Conservation (phyloP, 2,888 invertebrate genomes). For the Caenorhabditis drosophilae region DNA sequence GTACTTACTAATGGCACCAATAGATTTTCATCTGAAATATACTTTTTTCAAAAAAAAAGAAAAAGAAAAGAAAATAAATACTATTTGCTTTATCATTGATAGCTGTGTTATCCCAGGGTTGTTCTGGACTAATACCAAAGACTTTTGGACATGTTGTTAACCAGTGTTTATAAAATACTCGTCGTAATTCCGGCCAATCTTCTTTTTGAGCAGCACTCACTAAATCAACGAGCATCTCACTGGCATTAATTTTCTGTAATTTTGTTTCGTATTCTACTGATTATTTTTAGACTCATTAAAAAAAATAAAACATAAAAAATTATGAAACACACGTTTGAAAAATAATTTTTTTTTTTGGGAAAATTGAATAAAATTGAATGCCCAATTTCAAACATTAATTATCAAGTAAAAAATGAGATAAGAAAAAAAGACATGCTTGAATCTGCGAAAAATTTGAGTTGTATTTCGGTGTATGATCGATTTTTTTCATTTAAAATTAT, state of each 20-base stretch:
- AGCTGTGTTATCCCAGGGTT: slow-evolving; percentile 59
- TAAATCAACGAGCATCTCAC: slow-evolving; percentile 51
- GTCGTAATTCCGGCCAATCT: slow-evolving; percentile 54
- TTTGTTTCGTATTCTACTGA: not conserved
- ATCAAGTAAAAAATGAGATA: not conserved
- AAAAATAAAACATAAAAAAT: not conserved
- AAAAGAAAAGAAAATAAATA: too few relatives aligned
- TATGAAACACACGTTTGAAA: not conserved
- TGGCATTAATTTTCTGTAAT: slow-evolving; percentile 3
- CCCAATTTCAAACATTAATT: too few relatives aligned
- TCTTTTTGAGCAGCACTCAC: slow-evolving; percentile 56
- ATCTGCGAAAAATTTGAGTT: too few relatives aligned
- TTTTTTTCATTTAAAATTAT: too few relatives aligned
- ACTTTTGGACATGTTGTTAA: slow-evolving; percentile 47
- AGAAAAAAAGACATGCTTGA: not conserved
- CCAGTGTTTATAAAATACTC: slow-evolving; percentile 63
- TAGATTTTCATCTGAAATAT: slow-evolving; percentile 16
- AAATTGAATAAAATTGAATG: too few relatives aligned
- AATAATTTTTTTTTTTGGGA: too few relatives aligned
- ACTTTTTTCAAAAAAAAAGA: too few relatives aligned
- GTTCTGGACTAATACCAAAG: slow-evolving; percentile 43
- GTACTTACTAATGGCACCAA: slow-evolving; percentile 35
- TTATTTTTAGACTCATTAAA: not conserved
- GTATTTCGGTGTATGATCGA: too few relatives aligned
- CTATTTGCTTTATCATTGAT: slow-evolving; percentile 56